phyloP scores from a whole-genome alignment of 1,140 invertebrate genomes.

The Drosophila ficusphila region DNA sequence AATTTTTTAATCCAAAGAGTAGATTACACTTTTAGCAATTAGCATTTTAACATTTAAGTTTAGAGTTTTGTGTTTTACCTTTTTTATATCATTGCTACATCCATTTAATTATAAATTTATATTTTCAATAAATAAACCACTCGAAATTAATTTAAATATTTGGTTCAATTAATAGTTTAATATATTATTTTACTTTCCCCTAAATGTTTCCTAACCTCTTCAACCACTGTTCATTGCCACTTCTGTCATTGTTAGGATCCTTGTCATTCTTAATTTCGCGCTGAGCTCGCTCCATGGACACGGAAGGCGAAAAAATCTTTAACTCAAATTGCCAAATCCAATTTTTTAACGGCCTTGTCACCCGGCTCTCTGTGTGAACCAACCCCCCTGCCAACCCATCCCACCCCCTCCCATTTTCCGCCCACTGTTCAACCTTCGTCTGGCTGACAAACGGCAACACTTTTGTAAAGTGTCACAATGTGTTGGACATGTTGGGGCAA shows the following conservation, averaged over 20 bases:
- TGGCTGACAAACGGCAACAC: constrained; percentile 72
- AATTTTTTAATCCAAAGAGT: no score
- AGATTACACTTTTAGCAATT: no score
- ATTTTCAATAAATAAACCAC: no score
- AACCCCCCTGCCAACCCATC: background rate
- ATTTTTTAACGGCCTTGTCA: constrained; percentile 55
- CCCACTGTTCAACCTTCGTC: constrained; percentile 4
- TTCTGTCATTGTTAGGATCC: constrained; percentile 47
- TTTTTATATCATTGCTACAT: no score
- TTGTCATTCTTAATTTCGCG: constrained; percentile 75
- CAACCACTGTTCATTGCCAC: constrained; percentile 41
- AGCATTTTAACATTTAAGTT: no score
- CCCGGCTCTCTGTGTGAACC: background rate
- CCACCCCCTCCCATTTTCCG: background rate
- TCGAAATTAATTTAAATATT: no score
- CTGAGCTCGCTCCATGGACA: constrained; percentile 25
- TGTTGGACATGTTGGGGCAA: constrained; percentile 45
- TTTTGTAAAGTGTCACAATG: constrained; percentile 75
- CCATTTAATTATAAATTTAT: no score
- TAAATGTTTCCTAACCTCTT: background rate
- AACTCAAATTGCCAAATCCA: constrained; percentile 74
- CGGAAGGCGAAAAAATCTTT: constrained; percentile 55
- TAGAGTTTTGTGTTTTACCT: no score
- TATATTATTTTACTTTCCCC: background rate
- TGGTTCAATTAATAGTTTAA: no score